A percentile compares a stretch with the other conserved stretches of the same genome.
These are phyloP conservation scores for Drosophila sp. DNA, from an alignment of 1,140 invertebrate species.

Conservation along the genomic window DNA sequence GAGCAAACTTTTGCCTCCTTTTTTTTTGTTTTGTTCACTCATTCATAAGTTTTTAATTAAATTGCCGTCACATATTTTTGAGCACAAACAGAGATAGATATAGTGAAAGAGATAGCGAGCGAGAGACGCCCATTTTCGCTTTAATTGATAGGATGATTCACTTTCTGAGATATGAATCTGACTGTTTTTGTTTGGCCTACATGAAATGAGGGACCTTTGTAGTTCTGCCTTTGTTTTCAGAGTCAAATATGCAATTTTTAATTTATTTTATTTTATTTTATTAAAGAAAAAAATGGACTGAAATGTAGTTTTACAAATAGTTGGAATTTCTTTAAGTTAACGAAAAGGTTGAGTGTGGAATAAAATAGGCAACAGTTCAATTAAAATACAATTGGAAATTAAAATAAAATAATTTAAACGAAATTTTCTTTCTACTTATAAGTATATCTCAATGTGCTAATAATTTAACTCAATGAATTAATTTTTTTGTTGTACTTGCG, in stretches of 20 bases:
- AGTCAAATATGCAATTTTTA: neutral
- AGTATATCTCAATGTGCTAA: no score
- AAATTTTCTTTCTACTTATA: no score
- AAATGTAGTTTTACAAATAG: no score
- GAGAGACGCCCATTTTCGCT: neutral
- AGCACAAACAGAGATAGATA: constrained; percentile 42
- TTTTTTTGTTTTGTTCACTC: constrained; percentile 70
- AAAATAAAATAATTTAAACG: no score
- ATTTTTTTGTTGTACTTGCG: no score
- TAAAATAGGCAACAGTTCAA: no score
- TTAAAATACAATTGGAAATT: no score
- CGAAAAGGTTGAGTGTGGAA: no score
- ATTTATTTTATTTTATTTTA: neutral
- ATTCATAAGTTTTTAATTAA: constrained; percentile 82
- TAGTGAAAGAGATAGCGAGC: neutral
- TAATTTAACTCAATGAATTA: no score
- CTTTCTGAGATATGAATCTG: neutral
- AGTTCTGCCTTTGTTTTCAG: neutral
- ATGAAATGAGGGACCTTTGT: neutral
- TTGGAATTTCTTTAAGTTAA: no score
- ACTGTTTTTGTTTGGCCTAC: neutral
- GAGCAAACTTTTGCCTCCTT: constrained; percentile 55
- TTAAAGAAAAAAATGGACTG: neutral
- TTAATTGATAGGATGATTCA: constrained; percentile 11
- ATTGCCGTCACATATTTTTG: constrained; percentile 76